Evolutionary conservation across 2,113 vertebrate genomes (phyloP).

Genomic region (Tricholaema leucomelas): DNA sequence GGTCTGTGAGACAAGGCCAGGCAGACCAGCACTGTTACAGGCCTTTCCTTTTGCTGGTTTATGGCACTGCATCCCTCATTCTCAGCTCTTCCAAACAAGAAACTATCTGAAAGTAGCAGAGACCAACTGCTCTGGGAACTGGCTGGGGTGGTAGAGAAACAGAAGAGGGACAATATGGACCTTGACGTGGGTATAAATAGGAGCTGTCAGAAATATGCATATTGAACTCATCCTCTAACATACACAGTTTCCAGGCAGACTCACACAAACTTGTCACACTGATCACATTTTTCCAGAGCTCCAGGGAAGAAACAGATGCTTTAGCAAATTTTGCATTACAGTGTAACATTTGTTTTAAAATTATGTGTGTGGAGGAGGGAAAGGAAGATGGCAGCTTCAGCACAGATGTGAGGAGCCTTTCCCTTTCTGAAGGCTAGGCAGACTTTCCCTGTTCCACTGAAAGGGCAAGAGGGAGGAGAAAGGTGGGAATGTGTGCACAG

Average conservation of each 20-base stretch:
- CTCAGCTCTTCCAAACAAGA: neutral
- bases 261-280: neutral
- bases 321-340: neutral
- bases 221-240: neutral
- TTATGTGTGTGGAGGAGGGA: neutral
- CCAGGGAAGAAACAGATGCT: slow-evolving; percentile 32
- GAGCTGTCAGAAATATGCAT: neutral
- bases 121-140: neutral
- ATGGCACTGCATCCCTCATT: rapidly evolving
- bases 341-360: slow-evolving; percentile 11
- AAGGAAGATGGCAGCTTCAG: neutral
- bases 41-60: neutral
- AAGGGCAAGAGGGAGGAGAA: neutral
- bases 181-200: neutral
- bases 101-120: neutral
- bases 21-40: neutral
- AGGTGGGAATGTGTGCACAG: neutral
- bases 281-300: slow-evolving; percentile 1
- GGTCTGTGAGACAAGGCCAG: neutral
- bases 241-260: slow-evolving; percentile 23
- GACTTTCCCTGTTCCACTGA: neutral
- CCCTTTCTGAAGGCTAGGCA: neutral
- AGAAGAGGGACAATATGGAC: neutral
- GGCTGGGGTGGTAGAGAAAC: neutral
- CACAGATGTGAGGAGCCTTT: neutral